Base-by-base conservation (phyloP, 2,113 vertebrate species). In the Alexandromys fortis region DNA sequence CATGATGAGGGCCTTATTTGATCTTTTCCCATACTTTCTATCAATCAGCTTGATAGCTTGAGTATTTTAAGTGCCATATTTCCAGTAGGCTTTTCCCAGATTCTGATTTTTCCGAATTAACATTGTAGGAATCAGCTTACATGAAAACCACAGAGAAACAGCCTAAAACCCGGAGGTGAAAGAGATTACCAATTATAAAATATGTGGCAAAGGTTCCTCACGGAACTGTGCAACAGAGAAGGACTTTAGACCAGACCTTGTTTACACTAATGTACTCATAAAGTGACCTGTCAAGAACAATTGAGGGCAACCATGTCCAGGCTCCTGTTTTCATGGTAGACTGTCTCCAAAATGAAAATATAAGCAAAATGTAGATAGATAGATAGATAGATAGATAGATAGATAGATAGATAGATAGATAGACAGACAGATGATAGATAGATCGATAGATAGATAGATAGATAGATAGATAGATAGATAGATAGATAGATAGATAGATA, bases 91-190 rank as follows among this genome's bases (percentile, higher is more conserved):
- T 17, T 65, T 83, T 81, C 85, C 22, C 52, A 49, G 17, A 47
- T 61, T 94, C 86, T 97, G 42, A 42, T 83, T 91, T 95, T 67
- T 65, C 83, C 47, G 88, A 55, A 91, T 91, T 52, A 73, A 61
- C 76, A 22, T 38, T 38, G 16, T 88, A 55, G 58, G 91, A 95
- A 81, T 88, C 49, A 52, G 35, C 61, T 78, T 68, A 30, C 70
- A 55, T 14, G 92, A 42, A 11, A 45, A 21, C 38, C 49, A 14
- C 0, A 35, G 6, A 72, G 70, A 86, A 49, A 38, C 0, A 3
- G 26, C 22, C 68, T 81, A 45, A 42, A 95, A 87, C 68, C 49
- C 55, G 5, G 72, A 88, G 61, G 85, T 63, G 24, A 91, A 89
- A 78, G 83, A 82, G 19, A 88, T 63, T n/a, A 77, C 38, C 45